Conservation (phyloP, 2,113 vertebrate genomes). For the Atlantisia rogersi region DNA sequence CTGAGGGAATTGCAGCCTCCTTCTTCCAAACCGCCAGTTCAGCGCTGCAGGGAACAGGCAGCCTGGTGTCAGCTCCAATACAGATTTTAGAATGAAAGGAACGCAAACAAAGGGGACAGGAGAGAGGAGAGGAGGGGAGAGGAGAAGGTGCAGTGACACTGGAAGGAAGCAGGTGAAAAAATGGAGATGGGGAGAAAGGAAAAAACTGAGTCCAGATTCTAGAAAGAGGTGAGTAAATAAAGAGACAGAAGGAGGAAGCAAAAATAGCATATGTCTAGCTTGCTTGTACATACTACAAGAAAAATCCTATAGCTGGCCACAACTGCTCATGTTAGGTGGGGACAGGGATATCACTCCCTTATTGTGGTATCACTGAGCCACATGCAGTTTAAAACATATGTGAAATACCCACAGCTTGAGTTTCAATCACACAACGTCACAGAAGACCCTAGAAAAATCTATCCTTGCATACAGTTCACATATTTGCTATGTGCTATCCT, state of each 20-base stretch:
- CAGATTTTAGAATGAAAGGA: slow-evolving; percentile 13
- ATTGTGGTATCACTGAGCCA: neutral
- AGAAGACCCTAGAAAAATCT: neutral
- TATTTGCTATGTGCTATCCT: neutral
- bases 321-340: neutral
- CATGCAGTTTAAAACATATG: fast-evolving
- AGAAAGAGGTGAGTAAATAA: neutral
- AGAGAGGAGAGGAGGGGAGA: neutral
- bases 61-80: slow-evolving; percentile 41
- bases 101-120: slow-evolving; percentile 1
- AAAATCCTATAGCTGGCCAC: neutral
- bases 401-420: neutral
- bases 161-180: slow-evolving; percentile 30
- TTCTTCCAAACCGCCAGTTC: neutral
- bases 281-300: neutral
- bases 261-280: neutral
- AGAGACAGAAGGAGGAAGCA: neutral
- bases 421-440: neutral
- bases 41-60: slow-evolving; percentile 44
- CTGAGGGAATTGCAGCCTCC: slow-evolving; percentile 35
- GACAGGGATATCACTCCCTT: neutral
- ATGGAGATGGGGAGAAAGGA: neutral
- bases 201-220: neutral
- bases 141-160: neutral
- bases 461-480: neutral